phyloP scores from a whole-genome alignment of 2,888 invertebrate genomes.

The Scaptomyza caliginosa region DNA sequence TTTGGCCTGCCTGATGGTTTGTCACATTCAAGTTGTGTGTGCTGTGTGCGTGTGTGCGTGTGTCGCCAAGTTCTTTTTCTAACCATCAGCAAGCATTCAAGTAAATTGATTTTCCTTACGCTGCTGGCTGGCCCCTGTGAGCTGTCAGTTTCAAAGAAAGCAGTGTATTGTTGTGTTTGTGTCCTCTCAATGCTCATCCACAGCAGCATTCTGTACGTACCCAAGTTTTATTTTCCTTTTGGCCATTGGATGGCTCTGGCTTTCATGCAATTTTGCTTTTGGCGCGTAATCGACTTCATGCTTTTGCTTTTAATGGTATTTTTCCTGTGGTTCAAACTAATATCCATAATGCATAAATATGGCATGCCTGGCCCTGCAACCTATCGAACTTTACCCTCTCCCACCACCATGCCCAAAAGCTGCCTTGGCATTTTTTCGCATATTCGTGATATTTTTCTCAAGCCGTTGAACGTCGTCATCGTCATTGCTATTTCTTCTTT shows the following conservation, averaged over 20 bases:
- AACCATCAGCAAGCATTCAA: slow-evolving; percentile 64
- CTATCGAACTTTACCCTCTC: slow-evolving; percentile 41
- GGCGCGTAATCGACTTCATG: slow-evolving; percentile 80
- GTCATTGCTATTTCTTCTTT: slow-evolving; percentile 19
- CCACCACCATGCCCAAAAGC: slow-evolving; percentile 38
- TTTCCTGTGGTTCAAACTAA: slow-evolving; percentile 81
- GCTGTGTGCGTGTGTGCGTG: slow-evolving; percentile 32
- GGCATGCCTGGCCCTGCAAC: slow-evolving; percentile 62
- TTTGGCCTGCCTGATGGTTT: slow-evolving; percentile 40
- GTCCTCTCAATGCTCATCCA: slow-evolving; percentile 43
- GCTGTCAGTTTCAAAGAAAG: slow-evolving; percentile 66
- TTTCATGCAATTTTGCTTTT: slow-evolving; percentile 72
- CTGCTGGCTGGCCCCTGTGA: slow-evolving; percentile 39
- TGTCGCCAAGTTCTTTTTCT: slow-evolving; percentile 47
- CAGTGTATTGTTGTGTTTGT: slow-evolving; percentile 53
- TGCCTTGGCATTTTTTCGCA: slow-evolving; percentile 75
- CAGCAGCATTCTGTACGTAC: not conserved
- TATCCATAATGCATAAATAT: slow-evolving; percentile 81
- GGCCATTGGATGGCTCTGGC: slow-evolving; percentile 57
- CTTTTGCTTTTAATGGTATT: slow-evolving; percentile 81
- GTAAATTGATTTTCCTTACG: slow-evolving; percentile 75
- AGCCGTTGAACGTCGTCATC: slow-evolving; percentile 49
- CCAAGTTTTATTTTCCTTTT: slow-evolving; percentile 30
- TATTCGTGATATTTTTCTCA: slow-evolving; percentile 52
- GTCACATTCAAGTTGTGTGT: slow-evolving; percentile 65